Base-by-base conservation (phyloP, 2,797 vertebrate species). In the Poecilia wingei region DNA sequence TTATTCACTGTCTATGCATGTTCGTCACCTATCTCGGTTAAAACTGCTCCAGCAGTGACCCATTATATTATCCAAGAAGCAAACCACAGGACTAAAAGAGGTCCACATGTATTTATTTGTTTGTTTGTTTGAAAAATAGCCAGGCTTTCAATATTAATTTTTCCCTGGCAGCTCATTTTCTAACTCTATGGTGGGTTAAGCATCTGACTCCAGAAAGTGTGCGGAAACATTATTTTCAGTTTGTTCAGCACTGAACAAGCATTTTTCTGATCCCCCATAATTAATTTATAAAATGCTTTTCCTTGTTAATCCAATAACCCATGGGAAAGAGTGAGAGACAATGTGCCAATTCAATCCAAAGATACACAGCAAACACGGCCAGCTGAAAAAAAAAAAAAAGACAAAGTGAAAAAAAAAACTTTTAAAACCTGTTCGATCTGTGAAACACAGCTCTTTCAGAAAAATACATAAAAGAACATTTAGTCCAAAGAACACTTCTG, bases 161-260 rank as follows among this genome's bases (percentile, higher is more conserved):
- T 75, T 75, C 39, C 28, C 39, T 31, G 1, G 74, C 74, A 75
- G 55, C 57, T 75, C 41, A 36, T 75, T 75, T 75, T 31, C 45
- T 14, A 75, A 47, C 57, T 75, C 41, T 75, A 49, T n/a, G 28
- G n/a, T 57, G 36, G 41, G 41, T 71, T 75, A 72, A 86, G 79
- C 66, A 79, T 79, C 43, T 61, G 28, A 82, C 69, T 14, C 45
- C 33, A 72, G 74, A 83, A 81, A 79, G 3, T 45, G 33, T 31
- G n/a, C 22, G 72, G 78, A 84, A 73, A 78, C 14, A 22, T 5
- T 57, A 72, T 78, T 83, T 87, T 79, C 78, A 74, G 82, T 84
- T 86, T 87, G 87, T 82, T 92, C 77, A 87, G 82, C 82, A 86
- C 57, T 82, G 76, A 89, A 86, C 79, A 86, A 90, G 83, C 78